Conservation (phyloP, 2,797 vertebrate genomes). For the Epinephelus coioides region DNA sequence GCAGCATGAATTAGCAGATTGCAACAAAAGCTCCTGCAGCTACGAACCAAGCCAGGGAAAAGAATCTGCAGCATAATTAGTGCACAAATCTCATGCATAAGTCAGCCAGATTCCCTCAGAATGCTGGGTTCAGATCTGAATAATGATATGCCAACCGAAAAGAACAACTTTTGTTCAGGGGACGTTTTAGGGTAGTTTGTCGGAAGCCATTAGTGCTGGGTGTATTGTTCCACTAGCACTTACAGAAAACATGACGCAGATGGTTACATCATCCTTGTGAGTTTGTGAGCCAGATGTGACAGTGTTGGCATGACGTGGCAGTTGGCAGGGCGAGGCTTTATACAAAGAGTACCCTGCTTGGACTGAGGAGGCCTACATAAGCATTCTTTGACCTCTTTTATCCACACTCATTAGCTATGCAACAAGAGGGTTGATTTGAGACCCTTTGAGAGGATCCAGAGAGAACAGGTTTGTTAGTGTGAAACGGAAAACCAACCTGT, state of each 20-base stretch:
- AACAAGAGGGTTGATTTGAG: slow-evolving; percentile 74
- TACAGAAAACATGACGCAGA: slow-evolving; percentile 64
- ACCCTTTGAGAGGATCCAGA: slow-evolving; percentile 80
- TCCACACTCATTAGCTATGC: slow-evolving; percentile 82
- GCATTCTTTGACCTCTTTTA: slow-evolving; percentile 74
- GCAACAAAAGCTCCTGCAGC: slow-evolving; percentile 67
- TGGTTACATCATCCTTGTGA: slow-evolving; percentile 69
- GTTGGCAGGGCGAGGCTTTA: slow-evolving; percentile 42
- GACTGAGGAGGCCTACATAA: slow-evolving; percentile 53
- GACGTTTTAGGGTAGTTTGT: slow-evolving; percentile 63
- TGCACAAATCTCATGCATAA: slow-evolving; percentile 61
- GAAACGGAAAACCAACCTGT: slow-evolving; percentile 87
- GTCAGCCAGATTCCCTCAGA: slow-evolving; percentile 50
- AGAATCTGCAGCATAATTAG: slow-evolving; percentile 62
- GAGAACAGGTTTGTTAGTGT: slow-evolving; percentile 79
- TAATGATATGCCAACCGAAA: slow-evolving; percentile 53
- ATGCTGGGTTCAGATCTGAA: slow-evolving; percentile 49
- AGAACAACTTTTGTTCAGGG: slow-evolving; percentile 50
- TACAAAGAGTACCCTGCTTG: slow-evolving; percentile 49
- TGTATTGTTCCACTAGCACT: slow-evolving; percentile 33
- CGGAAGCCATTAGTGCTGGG: slow-evolving; percentile 59
- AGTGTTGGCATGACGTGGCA: slow-evolving; percentile 56
- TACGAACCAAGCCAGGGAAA: slow-evolving; percentile 46
- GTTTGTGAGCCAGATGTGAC: slow-evolving; percentile 66
- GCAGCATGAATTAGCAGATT: slow-evolving; percentile 74